These are phyloP conservation scores for Urosaurus nigricauda DNA, from an alignment of 2,797 vertebrate genomes.

Conservation along the genomic window DNA sequence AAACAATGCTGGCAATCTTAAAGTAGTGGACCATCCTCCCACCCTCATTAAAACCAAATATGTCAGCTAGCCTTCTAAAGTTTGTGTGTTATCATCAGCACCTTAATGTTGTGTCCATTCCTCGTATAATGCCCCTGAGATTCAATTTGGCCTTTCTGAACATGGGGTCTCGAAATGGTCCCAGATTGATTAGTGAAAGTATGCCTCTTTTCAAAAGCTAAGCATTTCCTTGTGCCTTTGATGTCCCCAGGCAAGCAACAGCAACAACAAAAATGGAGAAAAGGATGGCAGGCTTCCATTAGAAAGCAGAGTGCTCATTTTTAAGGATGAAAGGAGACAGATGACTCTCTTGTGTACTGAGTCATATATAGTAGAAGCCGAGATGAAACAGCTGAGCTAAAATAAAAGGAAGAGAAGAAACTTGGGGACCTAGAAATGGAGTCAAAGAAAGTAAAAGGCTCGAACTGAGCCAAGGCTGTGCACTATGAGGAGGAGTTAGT, in stretches of 20 bases:
- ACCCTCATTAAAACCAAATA: slow-evolving; percentile 21
- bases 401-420: slow-evolving; percentile 26
- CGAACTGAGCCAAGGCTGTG: neutral
- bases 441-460: slow-evolving; percentile 1
- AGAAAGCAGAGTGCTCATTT: slow-evolving; percentile 56
- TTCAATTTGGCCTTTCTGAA: slow-evolving; percentile 8
- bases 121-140: slow-evolving; percentile 26
- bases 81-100: slow-evolving; percentile 1
- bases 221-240: slow-evolving; percentile 52
- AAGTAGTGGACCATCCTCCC: neutral
- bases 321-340: slow-evolving; percentile 57
- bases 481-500: neutral
- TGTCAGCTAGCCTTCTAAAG: slow-evolving; percentile 31
- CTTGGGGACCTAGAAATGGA: slow-evolving; percentile 8
- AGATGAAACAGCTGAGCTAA: slow-evolving; percentile 42
- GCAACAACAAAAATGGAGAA: slow-evolving; percentile 23
- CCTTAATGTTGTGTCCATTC: slow-evolving; percentile 36
- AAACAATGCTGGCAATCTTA: slow-evolving; percentile 8
- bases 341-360: slow-evolving; percentile 51
- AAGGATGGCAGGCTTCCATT: slow-evolving; percentile 46
- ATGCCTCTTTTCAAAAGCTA: slow-evolving; percentile 62
- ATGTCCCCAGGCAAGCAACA: slow-evolving; percentile 50
- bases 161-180: slow-evolving; percentile 35
- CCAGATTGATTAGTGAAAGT: slow-evolving; percentile 19
- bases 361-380: slow-evolving; percentile 43